Evolutionary conservation across 2,797 vertebrate genomes (phyloP), one percentile per base, ranked within the genome.

Genomic region (Forpus xanthops): DNA sequence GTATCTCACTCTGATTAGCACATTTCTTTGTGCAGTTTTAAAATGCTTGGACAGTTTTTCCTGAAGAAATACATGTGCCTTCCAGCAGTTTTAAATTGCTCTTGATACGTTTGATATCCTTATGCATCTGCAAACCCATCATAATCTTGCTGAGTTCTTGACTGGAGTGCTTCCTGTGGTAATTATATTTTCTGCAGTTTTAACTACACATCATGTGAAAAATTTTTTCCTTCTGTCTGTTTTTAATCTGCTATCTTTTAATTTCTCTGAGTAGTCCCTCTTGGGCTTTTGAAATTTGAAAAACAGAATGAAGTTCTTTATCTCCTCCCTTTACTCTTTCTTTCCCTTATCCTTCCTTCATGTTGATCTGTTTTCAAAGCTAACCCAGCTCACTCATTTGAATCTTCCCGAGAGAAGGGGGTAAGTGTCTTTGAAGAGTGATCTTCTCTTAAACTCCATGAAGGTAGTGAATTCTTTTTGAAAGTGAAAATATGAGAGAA

Each of bases 41-140:
- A 89, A 93, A 82, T 73, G 75, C 71, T 89, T 92, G 89, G 88
- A 85, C 74, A 85, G 60, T 92, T 95, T 93, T 90, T 67, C 71
- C 75, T 56, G 65, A 90, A 89, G 81, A 90, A 94, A 89, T 87
- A 70, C 44, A 35, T 67, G 35, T 87, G 67, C 71, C 95, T 93
- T 89, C 90, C 81, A 92, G 95, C 81, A 93, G 78, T 90, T 94
- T 95, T 93, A 87, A 93, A 92, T 95, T 93, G 71, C 81, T 93
- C 71, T 64, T 85, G 50, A 23, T 95, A 77, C 49, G 78, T 92
- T 80, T 89, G 85, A 87, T 95, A 93, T 89, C 78, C 85, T 74
- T 74, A 47, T 70, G 65, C 61, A 83, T 80, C 72, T 94, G 78
- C 75, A 89, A 80, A 62, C 52, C 52, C 56, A 67, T 83, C 91